Evolutionary conservation across 2,888 invertebrate genomes (phyloP).

Genomic region (Orchestes rusci): DNA sequence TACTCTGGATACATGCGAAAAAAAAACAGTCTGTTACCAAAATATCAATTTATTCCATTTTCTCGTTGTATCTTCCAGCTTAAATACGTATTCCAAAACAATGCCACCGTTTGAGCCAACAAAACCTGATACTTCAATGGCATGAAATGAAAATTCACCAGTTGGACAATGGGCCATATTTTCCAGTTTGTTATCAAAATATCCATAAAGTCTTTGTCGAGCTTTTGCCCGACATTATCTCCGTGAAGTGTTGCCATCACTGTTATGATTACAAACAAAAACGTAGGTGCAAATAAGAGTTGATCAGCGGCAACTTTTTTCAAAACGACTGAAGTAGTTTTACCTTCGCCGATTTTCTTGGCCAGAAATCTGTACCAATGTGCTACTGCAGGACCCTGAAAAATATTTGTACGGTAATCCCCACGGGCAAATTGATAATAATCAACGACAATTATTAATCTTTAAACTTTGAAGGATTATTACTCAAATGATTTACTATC

Average conservation of each 20-base stretch:
- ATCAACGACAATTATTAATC: no score
- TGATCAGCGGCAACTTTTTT: conserved; percentile 71
- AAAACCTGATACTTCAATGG: conserved; percentile 79
- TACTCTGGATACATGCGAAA: no score
- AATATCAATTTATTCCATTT: no score
- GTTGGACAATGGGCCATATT: conserved; percentile 80
- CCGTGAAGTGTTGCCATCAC: conserved; percentile 55
- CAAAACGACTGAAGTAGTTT: conserved; percentile 41
- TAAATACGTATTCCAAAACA: conserved; percentile 81
- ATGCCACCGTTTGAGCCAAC: conserved; percentile 67
- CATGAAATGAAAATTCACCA: conserved; percentile 75
- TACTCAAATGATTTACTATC: no score
- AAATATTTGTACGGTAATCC: background rate
- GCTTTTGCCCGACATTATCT: conserved; percentile 47
- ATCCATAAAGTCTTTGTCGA: conserved; percentile 55
- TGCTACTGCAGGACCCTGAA: conserved; percentile 57
- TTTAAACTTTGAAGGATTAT: background rate
- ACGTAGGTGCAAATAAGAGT: conserved; percentile 62
- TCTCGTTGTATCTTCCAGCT: conserved; percentile 57
- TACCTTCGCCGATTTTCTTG: conserved; percentile 29
- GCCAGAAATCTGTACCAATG: conserved; percentile 62
- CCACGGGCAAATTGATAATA: no score
- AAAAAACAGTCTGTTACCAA: no score
- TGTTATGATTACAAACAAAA: conserved; percentile 55
- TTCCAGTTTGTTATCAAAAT: conserved; percentile 61